Base-by-base conservation (phyloP, 1,140 invertebrate genomes). In the Pogonognathellus flavescens region DNA sequence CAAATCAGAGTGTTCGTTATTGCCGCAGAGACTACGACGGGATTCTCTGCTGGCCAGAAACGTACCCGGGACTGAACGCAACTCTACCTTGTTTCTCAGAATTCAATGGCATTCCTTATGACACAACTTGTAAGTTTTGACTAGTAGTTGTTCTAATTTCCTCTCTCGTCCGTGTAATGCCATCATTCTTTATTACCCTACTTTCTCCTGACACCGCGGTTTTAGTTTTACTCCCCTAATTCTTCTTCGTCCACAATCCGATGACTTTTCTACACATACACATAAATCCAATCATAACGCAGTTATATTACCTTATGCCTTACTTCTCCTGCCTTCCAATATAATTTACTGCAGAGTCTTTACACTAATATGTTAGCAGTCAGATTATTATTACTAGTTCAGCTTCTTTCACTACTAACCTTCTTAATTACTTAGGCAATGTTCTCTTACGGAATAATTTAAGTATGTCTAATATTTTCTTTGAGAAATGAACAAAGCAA, bases 21-120 rank as follows among this genome's bases (percentile, higher is more conserved):
- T 76, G 70, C 70, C 70, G 31, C 31, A 70, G 83, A 18, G 41
- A 53, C 25, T 95, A 93, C 91, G 95, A 97, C 90, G 92, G 92
- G 5, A 89, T 96, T 3, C 91, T 95, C 0, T 97, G 96, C 89
- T 97, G 96, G 96, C 95, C 94, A 0, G 91, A 93, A 0, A 95
- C 95, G 1, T 91, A 91, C 0, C 92, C 93, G 57, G 93, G 93
- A 18, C 92, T 92, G 0, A 87, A 93, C 25, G 94, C 94, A 1
- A 89, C 92, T 0, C 91, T 95, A 82, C 93, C 93, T 3, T 97
- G 96, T 89, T 94, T 96, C 84, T 92, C 93, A 13, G 93, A 95
- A 88, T 92, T 97, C 82, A 93, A 95, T 86, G 94, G 94, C 66
- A 93, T 96, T 25, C 92, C 92, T 72, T 96, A 96, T 88, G 95